Percentiles rank a stretch among this genome's conserved stretches.
These are phyloP conservation scores for Sitta carolinensis DNA, from an alignment of 2,797 vertebrate genomes.

Conservation along the genomic window DNA sequence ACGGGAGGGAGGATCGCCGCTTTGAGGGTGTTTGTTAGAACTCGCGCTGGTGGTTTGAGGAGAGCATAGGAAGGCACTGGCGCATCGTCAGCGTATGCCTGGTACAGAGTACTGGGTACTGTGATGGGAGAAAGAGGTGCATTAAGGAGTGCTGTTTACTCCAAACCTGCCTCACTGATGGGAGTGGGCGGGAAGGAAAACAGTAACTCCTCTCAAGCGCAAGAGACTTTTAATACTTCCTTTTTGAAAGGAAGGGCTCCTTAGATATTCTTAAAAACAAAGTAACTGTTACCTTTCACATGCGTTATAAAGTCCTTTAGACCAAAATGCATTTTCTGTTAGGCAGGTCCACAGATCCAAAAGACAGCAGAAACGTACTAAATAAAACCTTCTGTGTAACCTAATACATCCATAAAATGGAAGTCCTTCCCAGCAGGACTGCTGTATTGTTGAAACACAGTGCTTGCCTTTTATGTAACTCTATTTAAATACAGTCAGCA, in stretches of 20 bases:
- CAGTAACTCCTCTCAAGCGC: neutral
- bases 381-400: neutral
- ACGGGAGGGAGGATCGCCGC: fast-evolving
- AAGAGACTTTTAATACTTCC: neutral
- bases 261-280: neutral
- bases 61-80: neutral
- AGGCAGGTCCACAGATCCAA: neutral
- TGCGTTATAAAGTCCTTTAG: neutral
- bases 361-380: neutral
- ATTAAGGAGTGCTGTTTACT: fast-evolving
- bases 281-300: neutral
- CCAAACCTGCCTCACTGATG: neutral
- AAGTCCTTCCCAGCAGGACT: neutral
- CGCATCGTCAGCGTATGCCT: neutral
- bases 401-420: neutral
- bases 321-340: neutral
- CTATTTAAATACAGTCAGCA: neutral
- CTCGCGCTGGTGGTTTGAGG: fast-evolving
- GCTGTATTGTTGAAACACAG: neutral
- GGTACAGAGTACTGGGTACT: fast-evolving
- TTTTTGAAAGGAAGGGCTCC: neutral
- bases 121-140: fast-evolving
- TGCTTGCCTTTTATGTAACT: neutral
- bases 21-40: neutral
- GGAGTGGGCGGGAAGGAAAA: neutral